Percentiles rank a stretch among this genome's conserved stretches.
phyloP scores from a whole-genome alignment of 2,888 invertebrate species.

The Plemyria rubiginata region DNA sequence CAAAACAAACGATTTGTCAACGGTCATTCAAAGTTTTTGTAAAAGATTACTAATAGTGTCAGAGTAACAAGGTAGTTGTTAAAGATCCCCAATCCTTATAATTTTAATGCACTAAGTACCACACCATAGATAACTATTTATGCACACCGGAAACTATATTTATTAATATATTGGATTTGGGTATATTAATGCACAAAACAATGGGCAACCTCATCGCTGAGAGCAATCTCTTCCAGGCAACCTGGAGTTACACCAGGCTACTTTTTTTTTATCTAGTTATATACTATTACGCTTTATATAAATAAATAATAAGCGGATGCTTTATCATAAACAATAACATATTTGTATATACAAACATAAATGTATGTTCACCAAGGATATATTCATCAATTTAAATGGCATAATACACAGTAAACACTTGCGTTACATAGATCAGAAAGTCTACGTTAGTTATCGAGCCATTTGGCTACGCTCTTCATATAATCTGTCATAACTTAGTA shows the following conservation, averaged over 20 bases:
- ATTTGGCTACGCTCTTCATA: constrained; percentile 69
- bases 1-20: constrained; percentile 31
- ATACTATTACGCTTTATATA: neutral
- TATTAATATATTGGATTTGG: too few relatives aligned
- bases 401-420: constrained; percentile 55
- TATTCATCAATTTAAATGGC: constrained; percentile 41
- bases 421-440: constrained; percentile 72
- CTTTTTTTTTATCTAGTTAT: neutral
- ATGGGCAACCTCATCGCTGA: too few relatives aligned
- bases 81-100: neutral
- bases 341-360: neutral
- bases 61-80: neutral
- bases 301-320: neutral
- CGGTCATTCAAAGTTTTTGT: constrained; percentile 46
- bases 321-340: too few relatives aligned
- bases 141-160: too few relatives aligned
- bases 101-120: too few relatives aligned
- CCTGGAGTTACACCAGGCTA: too few relatives aligned
- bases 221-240: too few relatives aligned
- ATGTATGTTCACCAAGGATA: constrained; percentile 1
- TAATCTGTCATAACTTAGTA: constrained; percentile 67
- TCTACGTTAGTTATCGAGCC: constrained; percentile 66
- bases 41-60: neutral
- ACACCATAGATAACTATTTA: too few relatives aligned
- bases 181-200: too few relatives aligned